Conservation (phyloP, 2,888 invertebrate species). For the Alentia gelatinosa region DNA sequence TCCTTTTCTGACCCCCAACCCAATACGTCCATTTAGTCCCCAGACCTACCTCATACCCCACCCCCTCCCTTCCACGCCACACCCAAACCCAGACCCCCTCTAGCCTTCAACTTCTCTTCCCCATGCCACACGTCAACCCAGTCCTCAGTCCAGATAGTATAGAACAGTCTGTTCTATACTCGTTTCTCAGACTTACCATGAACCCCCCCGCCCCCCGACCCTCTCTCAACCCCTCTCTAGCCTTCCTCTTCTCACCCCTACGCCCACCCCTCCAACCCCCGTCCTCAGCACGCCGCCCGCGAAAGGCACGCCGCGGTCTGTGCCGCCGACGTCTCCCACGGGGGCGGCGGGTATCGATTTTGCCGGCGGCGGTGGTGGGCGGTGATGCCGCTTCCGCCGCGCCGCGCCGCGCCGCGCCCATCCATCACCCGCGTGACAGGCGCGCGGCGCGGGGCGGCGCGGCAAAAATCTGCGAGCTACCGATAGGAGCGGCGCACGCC, state of each 20-base stretch:
- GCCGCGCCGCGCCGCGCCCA: slow-evolving; percentile 2
- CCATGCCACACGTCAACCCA: no score
- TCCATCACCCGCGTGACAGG: slow-evolving; percentile 38
- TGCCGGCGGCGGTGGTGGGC: background rate
- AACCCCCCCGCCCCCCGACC: background rate
- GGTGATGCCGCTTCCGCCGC: background rate
- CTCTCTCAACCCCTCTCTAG: background rate
- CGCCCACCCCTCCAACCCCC: background rate
- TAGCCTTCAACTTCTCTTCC: no score
- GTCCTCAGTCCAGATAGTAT: no score
- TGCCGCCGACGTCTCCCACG: background rate
- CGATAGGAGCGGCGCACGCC: background rate
- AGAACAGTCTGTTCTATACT: no score
- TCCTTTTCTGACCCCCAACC: background rate
- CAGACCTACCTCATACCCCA: background rate
- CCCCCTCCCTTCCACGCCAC: background rate
- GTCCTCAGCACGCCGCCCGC: no score
- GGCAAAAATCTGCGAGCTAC: slow-evolving; percentile 32
- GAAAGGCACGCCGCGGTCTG: no score
- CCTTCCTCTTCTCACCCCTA: background rate
- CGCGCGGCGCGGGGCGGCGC: background rate
- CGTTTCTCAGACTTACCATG: no score
- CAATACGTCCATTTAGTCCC: background rate
- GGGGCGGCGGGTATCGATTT: slow-evolving; percentile 3
- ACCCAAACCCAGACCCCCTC: background rate